phyloP scores from a whole-genome alignment of 2,888 invertebrate genomes.

The Horisme vitalbata region DNA sequence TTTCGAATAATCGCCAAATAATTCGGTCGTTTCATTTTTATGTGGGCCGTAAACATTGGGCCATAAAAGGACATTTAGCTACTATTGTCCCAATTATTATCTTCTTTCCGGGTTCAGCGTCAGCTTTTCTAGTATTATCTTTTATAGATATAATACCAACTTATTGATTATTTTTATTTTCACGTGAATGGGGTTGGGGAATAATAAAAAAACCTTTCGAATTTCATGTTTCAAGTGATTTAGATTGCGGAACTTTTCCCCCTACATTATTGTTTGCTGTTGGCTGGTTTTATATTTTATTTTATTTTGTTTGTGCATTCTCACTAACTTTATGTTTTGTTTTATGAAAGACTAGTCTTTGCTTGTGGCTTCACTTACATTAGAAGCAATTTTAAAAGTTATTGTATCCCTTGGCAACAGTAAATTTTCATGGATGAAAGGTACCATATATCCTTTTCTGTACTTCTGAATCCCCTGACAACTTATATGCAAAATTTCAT shows the following conservation, averaged over 20 bases:
- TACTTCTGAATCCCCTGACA: too few species aligned
- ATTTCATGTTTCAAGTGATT: constrained; percentile 16
- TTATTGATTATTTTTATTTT: constrained; percentile 8
- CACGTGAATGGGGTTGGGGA: too few species aligned
- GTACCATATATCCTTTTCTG: too few species aligned
- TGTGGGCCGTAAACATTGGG: constrained; percentile 34
- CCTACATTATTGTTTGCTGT: constrained; percentile 20
- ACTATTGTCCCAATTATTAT: constrained; percentile 34
- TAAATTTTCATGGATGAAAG: too few species aligned
- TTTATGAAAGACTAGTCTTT: too few species aligned
- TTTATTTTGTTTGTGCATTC: background rate
- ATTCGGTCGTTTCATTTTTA: constrained; percentile 37
- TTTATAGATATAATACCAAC: constrained; percentile 3
- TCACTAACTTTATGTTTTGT: too few species aligned
- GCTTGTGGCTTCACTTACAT: too few species aligned
- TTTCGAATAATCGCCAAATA: constrained; percentile 34
- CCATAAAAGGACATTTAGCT: constrained; percentile 38
- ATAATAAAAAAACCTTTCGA: constrained; percentile 2
- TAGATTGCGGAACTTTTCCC: constrained; percentile 21
- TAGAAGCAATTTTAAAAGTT: too few species aligned
- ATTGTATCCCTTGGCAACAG: too few species aligned
- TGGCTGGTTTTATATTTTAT: constrained; percentile 2
- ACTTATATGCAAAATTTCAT: too few species aligned
- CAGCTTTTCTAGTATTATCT: constrained; percentile 10
- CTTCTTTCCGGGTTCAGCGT: constrained; percentile 8